Conservation (phyloP, 2,113 vertebrate species). For the Vulpes vulpes region DNA sequence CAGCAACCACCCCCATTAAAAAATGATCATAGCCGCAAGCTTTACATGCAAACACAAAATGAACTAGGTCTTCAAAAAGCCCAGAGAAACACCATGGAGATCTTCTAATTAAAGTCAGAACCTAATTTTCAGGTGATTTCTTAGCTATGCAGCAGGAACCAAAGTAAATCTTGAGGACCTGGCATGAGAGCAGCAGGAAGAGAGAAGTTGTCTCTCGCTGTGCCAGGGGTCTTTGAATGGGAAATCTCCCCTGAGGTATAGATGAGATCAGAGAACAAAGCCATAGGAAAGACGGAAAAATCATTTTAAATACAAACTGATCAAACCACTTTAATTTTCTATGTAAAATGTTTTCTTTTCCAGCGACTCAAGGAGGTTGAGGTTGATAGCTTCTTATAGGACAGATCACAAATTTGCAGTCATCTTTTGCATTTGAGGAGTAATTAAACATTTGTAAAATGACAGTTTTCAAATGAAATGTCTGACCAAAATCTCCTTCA, state of each 20-base stretch:
- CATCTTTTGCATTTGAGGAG: slow-evolving; percentile 80
- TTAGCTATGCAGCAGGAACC: slow-evolving; percentile 29
- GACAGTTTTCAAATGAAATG: slow-evolving; percentile 83
- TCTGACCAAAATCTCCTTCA: slow-evolving; percentile 77
- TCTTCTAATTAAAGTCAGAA: slow-evolving; percentile 60
- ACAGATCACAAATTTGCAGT: slow-evolving; percentile 76
- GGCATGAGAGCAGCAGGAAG: not conserved
- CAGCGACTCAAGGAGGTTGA: slow-evolving; percentile 70
- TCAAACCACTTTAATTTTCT: slow-evolving; percentile 72
- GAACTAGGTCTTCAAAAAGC: slow-evolving; percentile 45
- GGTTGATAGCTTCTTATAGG: slow-evolving; percentile 73
- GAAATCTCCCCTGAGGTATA: not conserved
- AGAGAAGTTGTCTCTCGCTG: not conserved
- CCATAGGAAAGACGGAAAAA: slow-evolving; percentile 9
- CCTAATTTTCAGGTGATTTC: slow-evolving; percentile 65
- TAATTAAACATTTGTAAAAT: slow-evolving; percentile 85
- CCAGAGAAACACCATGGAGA: not conserved
- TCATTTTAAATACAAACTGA: slow-evolving; percentile 64
- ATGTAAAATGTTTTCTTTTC: slow-evolving; percentile 69
- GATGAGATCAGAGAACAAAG: slow-evolving; percentile 57
- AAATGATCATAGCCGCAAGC: not conserved
- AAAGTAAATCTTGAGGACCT: slow-evolving; percentile 28
- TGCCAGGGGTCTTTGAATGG: not conserved
- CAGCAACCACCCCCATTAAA: not conserved
- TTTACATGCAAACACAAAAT: slow-evolving; percentile 4